Evolutionary conservation across 1,140 invertebrate genomes (phyloP).

Genomic region (Drosophila burlai): DNA sequence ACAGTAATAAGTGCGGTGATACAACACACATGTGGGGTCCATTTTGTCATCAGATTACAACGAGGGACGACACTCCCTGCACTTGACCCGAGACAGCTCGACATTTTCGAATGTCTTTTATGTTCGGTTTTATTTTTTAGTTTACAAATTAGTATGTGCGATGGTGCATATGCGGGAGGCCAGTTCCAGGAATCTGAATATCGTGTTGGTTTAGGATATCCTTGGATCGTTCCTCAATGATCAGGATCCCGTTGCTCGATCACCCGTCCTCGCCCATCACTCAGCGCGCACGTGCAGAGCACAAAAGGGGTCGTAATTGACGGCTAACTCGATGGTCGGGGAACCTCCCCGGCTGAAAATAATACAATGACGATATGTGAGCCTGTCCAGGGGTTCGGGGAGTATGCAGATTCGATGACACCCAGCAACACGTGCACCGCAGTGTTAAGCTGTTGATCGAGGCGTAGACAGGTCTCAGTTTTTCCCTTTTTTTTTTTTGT

Average conservation of each 20-base stretch:
- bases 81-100: slow-evolving; percentile 75
- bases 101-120: slow-evolving; percentile 57
- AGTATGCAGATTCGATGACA: slow-evolving; percentile 69
- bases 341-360: slow-evolving; percentile 56
- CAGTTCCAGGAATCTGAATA: slow-evolving; percentile 52
- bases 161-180: slow-evolving; percentile 60
- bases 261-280: slow-evolving; percentile 53
- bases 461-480: slow-evolving; percentile 67
- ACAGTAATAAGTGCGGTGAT: slow-evolving; percentile 34
- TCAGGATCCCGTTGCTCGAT: slow-evolving; percentile 36
- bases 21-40: slow-evolving; percentile 75
- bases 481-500: slow-evolving; percentile 18
- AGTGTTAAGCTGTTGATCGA: slow-evolving; percentile 56
- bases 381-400: slow-evolving; percentile 46
- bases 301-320: slow-evolving; percentile 79
- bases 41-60: slow-evolving; percentile 68
- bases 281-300: slow-evolving; percentile 65
- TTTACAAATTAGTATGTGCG: slow-evolving; percentile 79
- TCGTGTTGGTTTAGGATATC: slow-evolving; percentile 70
- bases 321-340: slow-evolving; percentile 59
- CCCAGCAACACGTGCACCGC: slow-evolving; percentile 68
- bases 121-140: slow-evolving; percentile 54
- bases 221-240: slow-evolving; percentile 19
- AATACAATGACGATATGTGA: slow-evolving; percentile 30
- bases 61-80: slow-evolving; percentile 2